phyloP scores from a whole-genome alignment of 2,888 invertebrate species.

The Onchidella celtica region DNA sequence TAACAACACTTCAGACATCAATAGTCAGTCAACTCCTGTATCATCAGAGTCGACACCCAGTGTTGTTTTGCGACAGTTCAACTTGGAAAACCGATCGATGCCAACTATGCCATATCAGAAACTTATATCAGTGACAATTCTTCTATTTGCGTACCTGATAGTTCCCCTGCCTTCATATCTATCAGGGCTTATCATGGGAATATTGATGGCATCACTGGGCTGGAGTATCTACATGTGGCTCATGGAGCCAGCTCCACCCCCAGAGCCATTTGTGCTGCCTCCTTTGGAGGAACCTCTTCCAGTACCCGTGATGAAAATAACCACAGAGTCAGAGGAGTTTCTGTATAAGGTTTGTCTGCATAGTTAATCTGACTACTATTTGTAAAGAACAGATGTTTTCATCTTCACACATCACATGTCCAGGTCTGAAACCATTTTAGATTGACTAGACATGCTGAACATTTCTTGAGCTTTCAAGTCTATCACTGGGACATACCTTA shows the following conservation, averaged over 20 bases:
- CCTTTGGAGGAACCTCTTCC: conserved; percentile 68
- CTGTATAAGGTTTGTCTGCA: conserved; percentile 70
- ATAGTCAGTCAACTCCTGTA: background rate
- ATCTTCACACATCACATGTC: too few species aligned
- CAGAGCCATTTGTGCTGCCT: conserved; percentile 59
- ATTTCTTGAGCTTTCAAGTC: too few species aligned
- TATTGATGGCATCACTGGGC: conserved; percentile 60
- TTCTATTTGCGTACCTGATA: conserved; percentile 67
- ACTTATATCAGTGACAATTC: conserved; percentile 51
- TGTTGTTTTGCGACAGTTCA: conserved; percentile 35
- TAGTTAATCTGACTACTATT: too few species aligned
- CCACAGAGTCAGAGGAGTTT: conserved; percentile 66
- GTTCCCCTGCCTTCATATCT: conserved; percentile 74
- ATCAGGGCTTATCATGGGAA: conserved; percentile 71
- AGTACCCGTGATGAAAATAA: conserved; percentile 71
- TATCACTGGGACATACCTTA: too few species aligned
- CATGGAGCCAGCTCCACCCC: conserved; percentile 59
- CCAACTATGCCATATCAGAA: conserved; percentile 54
- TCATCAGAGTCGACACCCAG: conserved; percentile 1
- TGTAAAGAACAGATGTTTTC: too few species aligned
- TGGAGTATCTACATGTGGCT: conserved; percentile 68
- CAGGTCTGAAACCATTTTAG: too few species aligned
- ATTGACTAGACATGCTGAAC: too few species aligned
- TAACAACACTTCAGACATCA: background rate
- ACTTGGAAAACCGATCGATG: conserved; percentile 21